These are phyloP conservation scores for Musca vetustissima DNA, from an alignment of 1,140 invertebrate genomes.

Conservation along the genomic window DNA sequence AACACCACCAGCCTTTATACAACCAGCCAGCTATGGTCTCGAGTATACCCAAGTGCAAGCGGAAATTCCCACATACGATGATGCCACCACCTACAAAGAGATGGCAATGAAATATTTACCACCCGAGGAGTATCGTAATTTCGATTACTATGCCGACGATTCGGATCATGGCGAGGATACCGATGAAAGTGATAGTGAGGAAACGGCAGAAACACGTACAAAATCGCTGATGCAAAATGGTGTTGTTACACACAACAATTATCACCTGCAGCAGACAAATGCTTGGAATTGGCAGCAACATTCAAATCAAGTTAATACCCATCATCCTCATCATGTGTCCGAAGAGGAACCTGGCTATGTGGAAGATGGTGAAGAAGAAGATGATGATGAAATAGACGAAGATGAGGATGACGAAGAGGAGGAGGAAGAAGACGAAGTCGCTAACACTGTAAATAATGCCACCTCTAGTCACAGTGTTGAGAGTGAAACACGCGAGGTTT, in stretches of 20 bases:
- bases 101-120: conserved; percentile 48
- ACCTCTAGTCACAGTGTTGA: too few species aligned
- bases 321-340: neutral
- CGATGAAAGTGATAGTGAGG: conserved; percentile 28
- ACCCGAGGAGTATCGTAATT: conserved; percentile 46
- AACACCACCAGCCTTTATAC: neutral
- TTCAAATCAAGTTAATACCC: neutral
- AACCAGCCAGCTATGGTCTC: conserved; percentile 17
- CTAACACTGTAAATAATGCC: neutral
- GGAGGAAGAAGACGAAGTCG: neutral
- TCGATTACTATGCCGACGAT: conserved; percentile 43
- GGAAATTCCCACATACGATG: conserved; percentile 6
- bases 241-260: conserved; percentile 2
- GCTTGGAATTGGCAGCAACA: conserved; percentile 17
- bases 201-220: conserved; percentile 17
- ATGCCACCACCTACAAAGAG: conserved; percentile 39
- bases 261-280: neutral
- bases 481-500: neutral
- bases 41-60: conserved; percentile 26
- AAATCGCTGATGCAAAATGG: neutral
- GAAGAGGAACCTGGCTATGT: conserved; percentile 1
- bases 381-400: neutral
- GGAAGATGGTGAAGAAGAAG: conserved; percentile 7
- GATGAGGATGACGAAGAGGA: conserved; percentile 23
- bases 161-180: conserved; percentile 26